Base-by-base conservation (phyloP, 2,797 vertebrate genomes). In the Glyptemys insculpta region DNA sequence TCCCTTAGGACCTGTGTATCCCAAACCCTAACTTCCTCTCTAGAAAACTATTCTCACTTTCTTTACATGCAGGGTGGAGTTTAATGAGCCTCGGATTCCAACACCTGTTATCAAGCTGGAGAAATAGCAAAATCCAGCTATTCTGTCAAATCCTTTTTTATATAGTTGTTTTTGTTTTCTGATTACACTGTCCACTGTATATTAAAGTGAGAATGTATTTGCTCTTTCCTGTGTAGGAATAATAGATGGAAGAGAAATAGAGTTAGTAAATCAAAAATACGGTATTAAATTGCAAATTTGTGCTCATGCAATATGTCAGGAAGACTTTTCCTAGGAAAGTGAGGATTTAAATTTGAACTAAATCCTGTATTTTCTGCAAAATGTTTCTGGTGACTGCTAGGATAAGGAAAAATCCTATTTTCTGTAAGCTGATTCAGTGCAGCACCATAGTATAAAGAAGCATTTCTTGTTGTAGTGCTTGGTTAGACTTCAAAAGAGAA, bases 11-110 rank as follows among this genome's bases (percentile, higher is more conserved):
- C 25, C 14, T 83, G 34, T 29, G 14, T 31, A 49, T 78, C n/a
- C 47, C 44, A 88, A 65, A 16, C 5, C 15, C 54, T 41, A 79
- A 41, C 21, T 89, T 91, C 80, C 59, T 86, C 16, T 50, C 85
- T 90, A 81, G 86, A 92, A 93, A 95, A 92, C 89, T 90, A 86
- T 91, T 93, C 76, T 95, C 65, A 90, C 86, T 47, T 10, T 4
- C 81, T 84, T 91, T 79, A 94, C 89, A 87, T 62, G 92, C 16
- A 65, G 62, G 78, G 80, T 31, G 83, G 44, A 92, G 89, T 95
- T 91, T 86, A 94, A 93, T 87, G 80, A 79, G 59, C 92, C 85
- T 81, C 53, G 84, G 84, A 86, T 3, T 85, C 87, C n/a, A 83
- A 76, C 37, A 87, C 62, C 54, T 96, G 81, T 19, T 92, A 72